Base-by-base conservation (phyloP, 2,113 vertebrate species). In the Prolemur simus region DNA sequence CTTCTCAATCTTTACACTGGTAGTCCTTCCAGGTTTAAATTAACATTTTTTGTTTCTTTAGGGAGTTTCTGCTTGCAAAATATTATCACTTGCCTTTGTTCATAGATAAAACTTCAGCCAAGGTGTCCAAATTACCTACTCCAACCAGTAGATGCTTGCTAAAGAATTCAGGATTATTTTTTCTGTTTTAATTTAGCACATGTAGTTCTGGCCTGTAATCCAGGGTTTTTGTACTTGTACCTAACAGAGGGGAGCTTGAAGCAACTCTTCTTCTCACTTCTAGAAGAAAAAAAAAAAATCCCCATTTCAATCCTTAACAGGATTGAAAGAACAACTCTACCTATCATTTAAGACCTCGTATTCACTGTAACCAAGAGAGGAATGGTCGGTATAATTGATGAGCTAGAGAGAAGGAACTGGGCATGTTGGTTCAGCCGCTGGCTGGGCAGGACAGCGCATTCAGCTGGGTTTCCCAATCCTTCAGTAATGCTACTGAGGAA, bases 341-440 rank as follows among this genome's bases (percentile, higher is more conserved):
- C 20, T 87, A n/a, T 23, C 20, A 45, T 29, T 29, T 37, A 54
- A 25, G 3, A 3, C 6, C 29, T 27, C 18, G 45, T 27, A 37
- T 9, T n/a, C 34, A 78, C 34, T 73, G 17, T 91, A 56, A 80
- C 2, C 34, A 42, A 60, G 7, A n/a, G 9, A 49, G 12, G 23
- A 77, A 8, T 25, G 2, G 4, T 5, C 3, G 11, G 5, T 25
- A 9, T 8, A 17, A 27, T 5, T 60, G 14, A n/a, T 47, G 47
- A 69, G 6, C 8, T 60, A 84, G 32, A 37, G 15, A 63, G 5
- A 39, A 66, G 25, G 18, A 77, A 39, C 2, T 27, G 4, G 27
- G 4, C 14, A 3, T 39, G 15, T 54, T 37, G 17, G 6, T 0
- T 39, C 5, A 18, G 1, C 9, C 11, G 18, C 2, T 13, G 3